Evolutionary conservation across 2,888 invertebrate species (phyloP).

Genomic region (Cinara cedri): DNA sequence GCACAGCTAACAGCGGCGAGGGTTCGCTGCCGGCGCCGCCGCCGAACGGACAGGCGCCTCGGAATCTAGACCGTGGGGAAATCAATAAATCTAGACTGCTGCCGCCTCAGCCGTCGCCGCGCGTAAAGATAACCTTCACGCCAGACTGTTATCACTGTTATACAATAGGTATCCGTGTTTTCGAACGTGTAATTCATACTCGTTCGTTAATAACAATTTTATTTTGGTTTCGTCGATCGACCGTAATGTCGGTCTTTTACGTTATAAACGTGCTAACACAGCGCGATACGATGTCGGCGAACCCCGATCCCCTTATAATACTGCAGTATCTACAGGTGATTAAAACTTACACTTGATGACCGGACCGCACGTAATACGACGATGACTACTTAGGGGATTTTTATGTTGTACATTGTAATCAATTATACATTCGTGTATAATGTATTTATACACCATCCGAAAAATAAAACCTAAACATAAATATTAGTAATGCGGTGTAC

Average conservation of each 20-base stretch:
- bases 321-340: too few relatives aligned
- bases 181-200: background rate
- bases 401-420: too few relatives aligned
- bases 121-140: conserved; percentile 21
- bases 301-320: too few relatives aligned
- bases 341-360: too few relatives aligned
- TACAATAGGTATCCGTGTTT: background rate
- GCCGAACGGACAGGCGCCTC: conserved; percentile 45
- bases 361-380: too few relatives aligned
- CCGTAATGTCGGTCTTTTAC: background rate
- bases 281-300: too few relatives aligned
- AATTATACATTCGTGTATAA: too few relatives aligned
- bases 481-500: too few relatives aligned
- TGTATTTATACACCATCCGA: too few relatives aligned
- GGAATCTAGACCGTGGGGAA: conserved; percentile 48
- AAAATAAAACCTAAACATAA: too few relatives aligned
- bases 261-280: background rate
- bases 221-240: background rate
- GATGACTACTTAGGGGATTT: too few relatives aligned
- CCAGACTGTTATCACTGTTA: background rate
- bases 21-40: conserved; percentile 16
- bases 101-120: background rate
- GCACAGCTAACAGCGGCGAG: background rate
- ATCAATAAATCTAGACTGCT: conserved; percentile 40
- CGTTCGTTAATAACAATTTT: conserved; percentile 8